phyloP scores from a whole-genome alignment of 2,888 invertebrate species.

The Pterobdella sp. region DNA sequence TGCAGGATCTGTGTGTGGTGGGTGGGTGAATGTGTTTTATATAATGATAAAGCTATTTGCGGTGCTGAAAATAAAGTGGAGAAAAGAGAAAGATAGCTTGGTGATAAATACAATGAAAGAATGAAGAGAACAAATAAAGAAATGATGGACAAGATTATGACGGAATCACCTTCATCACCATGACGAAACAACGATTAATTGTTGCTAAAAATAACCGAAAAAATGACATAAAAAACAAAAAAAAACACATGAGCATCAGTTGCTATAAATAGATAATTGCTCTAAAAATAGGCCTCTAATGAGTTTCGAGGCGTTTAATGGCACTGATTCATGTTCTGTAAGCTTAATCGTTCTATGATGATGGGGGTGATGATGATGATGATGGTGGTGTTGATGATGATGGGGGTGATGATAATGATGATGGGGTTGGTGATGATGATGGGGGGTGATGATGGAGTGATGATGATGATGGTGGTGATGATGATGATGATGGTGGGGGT shows the following conservation, averaged over 20 bases:
- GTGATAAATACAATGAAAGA: neutral
- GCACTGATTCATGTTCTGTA: too few species aligned
- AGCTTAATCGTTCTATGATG: neutral
- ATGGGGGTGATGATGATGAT: neutral
- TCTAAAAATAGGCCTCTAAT: too few species aligned
- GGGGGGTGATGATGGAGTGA: neutral
- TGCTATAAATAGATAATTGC: too few species aligned
- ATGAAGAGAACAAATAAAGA: neutral
- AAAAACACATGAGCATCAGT: too few species aligned
- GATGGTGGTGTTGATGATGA: neutral
- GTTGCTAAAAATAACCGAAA: too few species aligned
- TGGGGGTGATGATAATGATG: neutral
- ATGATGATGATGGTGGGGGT: neutral
- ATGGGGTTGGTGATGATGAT: neutral
- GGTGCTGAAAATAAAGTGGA: neutral
- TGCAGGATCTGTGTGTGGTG: slow-evolving; percentile 66
- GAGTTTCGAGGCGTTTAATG: too few species aligned
- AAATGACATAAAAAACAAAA: too few species aligned
- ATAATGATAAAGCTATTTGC: neutral
- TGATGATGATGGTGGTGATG: neutral
- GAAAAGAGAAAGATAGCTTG: neutral
- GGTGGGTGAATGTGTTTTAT: neutral
- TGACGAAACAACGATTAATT: too few species aligned
- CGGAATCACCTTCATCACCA: too few species aligned
- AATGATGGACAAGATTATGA: neutral